Evolutionary conservation across 1,140 invertebrate genomes (phyloP).

Genomic region (Luehdorfia chinensis): DNA sequence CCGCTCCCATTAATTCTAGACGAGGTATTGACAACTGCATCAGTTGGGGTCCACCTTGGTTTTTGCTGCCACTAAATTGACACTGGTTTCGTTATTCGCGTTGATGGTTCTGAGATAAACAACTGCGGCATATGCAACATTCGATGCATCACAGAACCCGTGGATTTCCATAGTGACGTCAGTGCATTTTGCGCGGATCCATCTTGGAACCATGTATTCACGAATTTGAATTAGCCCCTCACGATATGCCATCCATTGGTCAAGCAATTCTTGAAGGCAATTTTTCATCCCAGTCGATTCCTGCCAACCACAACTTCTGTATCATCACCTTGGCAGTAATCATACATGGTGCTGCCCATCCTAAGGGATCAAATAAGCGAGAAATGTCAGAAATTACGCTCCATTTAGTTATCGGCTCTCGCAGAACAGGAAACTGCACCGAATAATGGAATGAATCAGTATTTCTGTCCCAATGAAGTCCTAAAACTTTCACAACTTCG

Average conservation of each 20-base stretch:
- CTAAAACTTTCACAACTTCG: slow-evolving; percentile 25
- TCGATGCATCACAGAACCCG: slow-evolving; percentile 37
- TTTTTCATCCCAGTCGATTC: too few relatives aligned
- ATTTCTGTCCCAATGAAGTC: slow-evolving; percentile 27
- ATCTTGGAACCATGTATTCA: slow-evolving; percentile 14
- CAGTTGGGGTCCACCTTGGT: too few relatives aligned
- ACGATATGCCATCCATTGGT: slow-evolving; percentile 22
- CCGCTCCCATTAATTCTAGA: too few relatives aligned
- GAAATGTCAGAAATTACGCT: slow-evolving; percentile 29
- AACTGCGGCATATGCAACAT: slow-evolving; percentile 29
- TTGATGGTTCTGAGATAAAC: slow-evolving; percentile 24
- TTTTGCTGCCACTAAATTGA: too few relatives aligned
- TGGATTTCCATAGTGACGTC: slow-evolving; percentile 24
- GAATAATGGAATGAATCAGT: slow-evolving; percentile 26
- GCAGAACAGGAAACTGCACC: slow-evolving; percentile 7
- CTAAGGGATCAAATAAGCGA: slow-evolving; percentile 29
- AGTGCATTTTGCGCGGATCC: too few relatives aligned
- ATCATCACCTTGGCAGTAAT: too few relatives aligned
- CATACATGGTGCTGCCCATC: too few relatives aligned
- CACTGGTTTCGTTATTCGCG: slow-evolving; percentile 5
- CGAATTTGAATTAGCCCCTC: slow-evolving; percentile 13
- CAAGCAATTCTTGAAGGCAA: slow-evolving; percentile 17
- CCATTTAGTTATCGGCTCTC: slow-evolving; percentile 27
- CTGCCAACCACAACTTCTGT: too few relatives aligned
- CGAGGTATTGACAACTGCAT: too few relatives aligned